Conservation (phyloP, 2,113 vertebrate genomes). For the Grammomys dolichurus region DNA sequence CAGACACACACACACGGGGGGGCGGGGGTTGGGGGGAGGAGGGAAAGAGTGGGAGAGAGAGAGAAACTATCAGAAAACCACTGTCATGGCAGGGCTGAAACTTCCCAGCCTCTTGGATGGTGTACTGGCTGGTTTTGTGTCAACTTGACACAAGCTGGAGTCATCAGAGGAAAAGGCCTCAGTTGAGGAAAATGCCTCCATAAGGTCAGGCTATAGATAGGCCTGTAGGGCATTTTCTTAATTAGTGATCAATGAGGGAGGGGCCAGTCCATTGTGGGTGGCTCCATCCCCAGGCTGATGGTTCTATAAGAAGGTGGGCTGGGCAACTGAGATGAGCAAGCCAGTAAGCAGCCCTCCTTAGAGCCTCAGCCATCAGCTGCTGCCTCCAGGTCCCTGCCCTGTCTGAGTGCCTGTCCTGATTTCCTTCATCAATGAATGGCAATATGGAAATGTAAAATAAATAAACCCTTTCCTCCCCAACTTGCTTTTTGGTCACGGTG, state of each 20-base stretch:
- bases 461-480: neutral
- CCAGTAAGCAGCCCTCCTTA: neutral
- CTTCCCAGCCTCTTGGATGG: neutral
- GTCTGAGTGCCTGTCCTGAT: neutral
- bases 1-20: neutral
- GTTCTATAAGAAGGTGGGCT: neutral
- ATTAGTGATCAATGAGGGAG: neutral
- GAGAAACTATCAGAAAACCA: neutral
- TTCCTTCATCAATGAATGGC: neutral
- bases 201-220: neutral
- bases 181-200: neutral
- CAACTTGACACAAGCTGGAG: neutral
- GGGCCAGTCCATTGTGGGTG: neutral
- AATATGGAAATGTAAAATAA: neutral
- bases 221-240: neutral
- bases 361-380: neutral
- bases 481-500: neutral
- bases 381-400: neutral
- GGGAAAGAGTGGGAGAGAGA: neutral
- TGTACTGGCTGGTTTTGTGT: neutral
- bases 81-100: neutral
- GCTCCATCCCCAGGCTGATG: neutral
- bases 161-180: neutral
- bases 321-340: neutral
- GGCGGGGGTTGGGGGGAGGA: too few relatives aligned